Evolutionary conservation across 2,797 vertebrate species (phyloP), one percentile per base, ranked within the genome.

Genomic region (Macropus fuliginosus): DNA sequence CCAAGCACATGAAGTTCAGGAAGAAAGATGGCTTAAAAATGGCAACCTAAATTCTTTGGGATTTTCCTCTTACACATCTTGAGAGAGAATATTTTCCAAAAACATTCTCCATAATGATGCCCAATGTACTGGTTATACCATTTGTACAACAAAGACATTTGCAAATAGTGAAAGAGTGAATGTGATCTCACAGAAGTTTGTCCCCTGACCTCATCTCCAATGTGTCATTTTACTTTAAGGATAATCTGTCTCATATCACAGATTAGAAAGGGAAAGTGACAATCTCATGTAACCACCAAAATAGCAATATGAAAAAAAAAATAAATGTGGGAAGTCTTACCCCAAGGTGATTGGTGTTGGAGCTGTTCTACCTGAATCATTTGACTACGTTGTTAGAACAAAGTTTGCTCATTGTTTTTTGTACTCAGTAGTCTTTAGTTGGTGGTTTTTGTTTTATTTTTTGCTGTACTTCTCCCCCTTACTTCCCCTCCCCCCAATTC

Each of bases 71-170:
- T 93, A 40, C 29, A 92, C 21, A 55, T 94, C 95, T 9, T 95
- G 92, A 97, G 95, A 96, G 57, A 46, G 93, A n/a, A 2, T 18
- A 94, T 40, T 93, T 97, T 14, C 54, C 24, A 92, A 93, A 91
- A 92, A 87, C 14, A 92, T 3, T 57, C 91, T 94, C 90, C 13
- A 55, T 31, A 18, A 46, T 46, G 40, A 87, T 27, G 40, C 5
- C 40, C 74, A 74, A 9, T 40, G 50, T 92, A 92, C 3, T 94
- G 0, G 28, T 95, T 62, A 89, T 1, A 91, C 1, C 8, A 90
- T 90, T 95, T 91, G 11, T 16, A 24, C 40, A 27, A 50, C 40
- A 87, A 87, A 46, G 74, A 28, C 10, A 27, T 50, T 50, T 87
- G 74, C 40, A 50, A 66, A 27, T 11, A 46, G 31, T 27, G 50